A percentile compares a stretch with the other conserved stretches of the same genome.
Conservation (phyloP, 2,797 vertebrate species). For the Centropyge bicolor region DNA sequence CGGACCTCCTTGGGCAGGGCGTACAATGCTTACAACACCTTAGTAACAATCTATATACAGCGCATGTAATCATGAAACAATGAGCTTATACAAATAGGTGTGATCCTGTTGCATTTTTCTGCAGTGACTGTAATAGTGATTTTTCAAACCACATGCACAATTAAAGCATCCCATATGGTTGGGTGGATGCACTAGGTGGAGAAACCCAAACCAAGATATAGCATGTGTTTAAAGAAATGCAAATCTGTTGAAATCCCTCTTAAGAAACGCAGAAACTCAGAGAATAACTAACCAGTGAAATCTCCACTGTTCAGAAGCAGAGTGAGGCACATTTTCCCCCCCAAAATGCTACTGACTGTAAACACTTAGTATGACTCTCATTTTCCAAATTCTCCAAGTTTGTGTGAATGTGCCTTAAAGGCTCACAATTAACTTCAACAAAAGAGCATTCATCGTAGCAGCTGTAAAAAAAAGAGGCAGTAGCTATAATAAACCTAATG, state of each 20-base stretch:
- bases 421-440: conserved; percentile 53
- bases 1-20: background rate
- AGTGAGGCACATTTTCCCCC: conserved; percentile 67
- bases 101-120: conserved; percentile 36
- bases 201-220: conserved; percentile 1
- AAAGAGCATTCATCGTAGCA: conserved; percentile 48
- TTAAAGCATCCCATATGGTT: conserved; percentile 18
- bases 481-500: conserved; percentile 7
- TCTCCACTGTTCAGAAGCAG: conserved; percentile 4
- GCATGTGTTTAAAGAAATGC: conserved; percentile 16
- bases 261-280: conserved; percentile 8
- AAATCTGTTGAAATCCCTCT: conserved; percentile 27
- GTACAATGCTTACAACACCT: conserved; percentile 3
- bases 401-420: conserved; percentile 22
- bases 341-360: conserved; percentile 49
- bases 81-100: conserved; percentile 10
- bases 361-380: conserved; percentile 59
- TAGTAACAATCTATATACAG: background rate
- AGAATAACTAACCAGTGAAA: conserved; percentile 8
- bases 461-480: conserved; percentile 10
- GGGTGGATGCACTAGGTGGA: conserved; percentile 25
- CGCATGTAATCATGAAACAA: background rate
- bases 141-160: conserved; percentile 1
- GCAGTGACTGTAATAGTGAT: background rate
- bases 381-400: conserved; percentile 63